phyloP scores from a whole-genome alignment of 2,113 vertebrate genomes.

The Pipra filicauda region DNA sequence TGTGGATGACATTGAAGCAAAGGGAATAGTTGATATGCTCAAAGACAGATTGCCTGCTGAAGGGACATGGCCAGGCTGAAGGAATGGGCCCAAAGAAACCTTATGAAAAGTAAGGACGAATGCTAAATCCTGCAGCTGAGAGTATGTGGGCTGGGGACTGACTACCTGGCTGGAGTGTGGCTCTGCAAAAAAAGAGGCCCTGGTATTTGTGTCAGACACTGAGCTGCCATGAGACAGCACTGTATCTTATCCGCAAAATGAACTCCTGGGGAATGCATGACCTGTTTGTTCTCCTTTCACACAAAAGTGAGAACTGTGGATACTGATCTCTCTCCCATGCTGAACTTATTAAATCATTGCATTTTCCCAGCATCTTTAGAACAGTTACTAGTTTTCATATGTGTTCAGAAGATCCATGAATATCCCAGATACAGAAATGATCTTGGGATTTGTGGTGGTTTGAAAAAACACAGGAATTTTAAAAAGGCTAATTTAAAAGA shows the following conservation, averaged over 20 bases:
- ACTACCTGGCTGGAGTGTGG: background rate
- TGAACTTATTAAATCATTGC: background rate
- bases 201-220: background rate
- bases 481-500: too few species aligned
- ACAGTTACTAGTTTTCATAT: background rate
- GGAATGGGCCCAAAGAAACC: background rate
- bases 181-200: background rate
- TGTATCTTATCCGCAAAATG: background rate
- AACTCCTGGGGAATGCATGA: background rate
- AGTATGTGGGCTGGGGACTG: accelerated
- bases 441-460: background rate
- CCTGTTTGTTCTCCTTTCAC: background rate
- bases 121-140: background rate
- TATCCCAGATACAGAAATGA: background rate
- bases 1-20: background rate
- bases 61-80: background rate
- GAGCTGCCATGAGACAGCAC: background rate
- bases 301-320: background rate
- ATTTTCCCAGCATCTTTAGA: background rate
- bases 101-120: background rate
- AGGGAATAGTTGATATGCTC: background rate
- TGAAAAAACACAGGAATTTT: too few species aligned
- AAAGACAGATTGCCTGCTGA: background rate
- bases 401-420: background rate
- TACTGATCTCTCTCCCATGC: background rate